Conservation (phyloP, 2,113 vertebrate species). For the Pterocles gutturalis region DNA sequence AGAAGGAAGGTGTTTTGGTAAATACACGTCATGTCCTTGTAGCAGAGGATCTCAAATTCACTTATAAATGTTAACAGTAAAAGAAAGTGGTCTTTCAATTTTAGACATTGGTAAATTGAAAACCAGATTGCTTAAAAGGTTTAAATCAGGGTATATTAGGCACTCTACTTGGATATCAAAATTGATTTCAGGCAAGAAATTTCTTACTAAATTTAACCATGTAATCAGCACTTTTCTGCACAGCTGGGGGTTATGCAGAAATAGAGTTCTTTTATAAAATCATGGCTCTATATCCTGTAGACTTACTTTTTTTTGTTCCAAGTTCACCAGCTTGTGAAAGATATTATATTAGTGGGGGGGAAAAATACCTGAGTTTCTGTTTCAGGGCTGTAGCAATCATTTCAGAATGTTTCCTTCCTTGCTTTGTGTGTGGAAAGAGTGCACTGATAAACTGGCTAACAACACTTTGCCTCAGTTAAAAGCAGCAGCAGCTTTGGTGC, state of each 20-base stretch:
- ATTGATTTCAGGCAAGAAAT: conserved; percentile 3
- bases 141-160: neutral
- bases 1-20: neutral
- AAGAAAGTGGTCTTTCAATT: neutral
- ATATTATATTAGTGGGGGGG: neutral
- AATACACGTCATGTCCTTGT: neutral
- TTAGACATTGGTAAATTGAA: neutral
- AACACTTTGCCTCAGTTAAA: neutral
- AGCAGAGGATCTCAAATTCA: neutral
- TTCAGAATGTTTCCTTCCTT: neutral
- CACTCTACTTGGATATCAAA: neutral
- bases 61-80: neutral
- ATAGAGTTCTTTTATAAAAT: conserved; percentile 29
- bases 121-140: neutral
- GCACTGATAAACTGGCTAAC: neutral
- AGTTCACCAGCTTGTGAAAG: neutral
- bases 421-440: neutral
- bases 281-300: neutral
- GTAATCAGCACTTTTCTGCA: conserved; percentile 32
- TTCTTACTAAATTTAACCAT: conserved; percentile 39
- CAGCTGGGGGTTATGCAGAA: conserved; percentile 8
- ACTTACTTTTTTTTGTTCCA: neutral
- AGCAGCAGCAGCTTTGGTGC: neutral
- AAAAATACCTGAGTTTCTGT: neutral
- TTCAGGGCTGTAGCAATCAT: neutral